phyloP scores from a whole-genome alignment of 2,113 vertebrate species.

The Oncorhynchus keta region DNA sequence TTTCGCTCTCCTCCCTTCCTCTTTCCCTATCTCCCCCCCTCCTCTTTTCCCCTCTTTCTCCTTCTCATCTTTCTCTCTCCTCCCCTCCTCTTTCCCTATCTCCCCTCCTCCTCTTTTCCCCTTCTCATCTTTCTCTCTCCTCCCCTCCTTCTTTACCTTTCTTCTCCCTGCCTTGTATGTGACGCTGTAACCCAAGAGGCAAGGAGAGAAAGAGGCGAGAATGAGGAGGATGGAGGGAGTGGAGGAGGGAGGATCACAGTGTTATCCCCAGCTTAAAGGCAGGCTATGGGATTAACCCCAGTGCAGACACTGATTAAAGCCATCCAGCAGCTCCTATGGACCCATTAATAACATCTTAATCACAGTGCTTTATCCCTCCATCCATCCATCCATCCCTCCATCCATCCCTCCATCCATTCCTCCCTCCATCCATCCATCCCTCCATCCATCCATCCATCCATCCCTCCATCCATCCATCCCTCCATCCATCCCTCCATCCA shows the following conservation, averaged over 20 bases:
- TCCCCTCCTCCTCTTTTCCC: conserved; percentile 15
- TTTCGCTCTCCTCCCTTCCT: too few species aligned
- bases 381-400: conserved; percentile 42
- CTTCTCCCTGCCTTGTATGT: conserved; percentile 6
- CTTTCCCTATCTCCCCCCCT: too few species aligned
- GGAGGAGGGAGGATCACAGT: conserved; percentile 61
- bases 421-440: conserved; percentile 27
- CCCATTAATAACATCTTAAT: conserved; percentile 83
- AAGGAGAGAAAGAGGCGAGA: not conserved
- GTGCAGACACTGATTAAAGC: conserved; percentile 81
- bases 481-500: too few species aligned
- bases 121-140: conserved; percentile 29
- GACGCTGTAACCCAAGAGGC: conserved; percentile 29
- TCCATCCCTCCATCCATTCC: conserved; percentile 49
- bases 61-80: too few species aligned
- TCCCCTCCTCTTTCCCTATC: not conserved
- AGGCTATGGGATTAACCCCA: conserved; percentile 68
- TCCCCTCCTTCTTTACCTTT: conserved; percentile 48
- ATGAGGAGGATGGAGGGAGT: conserved; percentile 15
- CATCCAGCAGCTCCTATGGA: conserved; percentile 75
- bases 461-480: too few species aligned
- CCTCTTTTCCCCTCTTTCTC: too few species aligned
- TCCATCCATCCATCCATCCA: too few species aligned
- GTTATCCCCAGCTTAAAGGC: conserved; percentile 72
- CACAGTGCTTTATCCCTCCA: conserved; percentile 76